phyloP scores from a whole-genome alignment of 2,888 invertebrate genomes.

The Disparrhopalites patrizii region DNA sequence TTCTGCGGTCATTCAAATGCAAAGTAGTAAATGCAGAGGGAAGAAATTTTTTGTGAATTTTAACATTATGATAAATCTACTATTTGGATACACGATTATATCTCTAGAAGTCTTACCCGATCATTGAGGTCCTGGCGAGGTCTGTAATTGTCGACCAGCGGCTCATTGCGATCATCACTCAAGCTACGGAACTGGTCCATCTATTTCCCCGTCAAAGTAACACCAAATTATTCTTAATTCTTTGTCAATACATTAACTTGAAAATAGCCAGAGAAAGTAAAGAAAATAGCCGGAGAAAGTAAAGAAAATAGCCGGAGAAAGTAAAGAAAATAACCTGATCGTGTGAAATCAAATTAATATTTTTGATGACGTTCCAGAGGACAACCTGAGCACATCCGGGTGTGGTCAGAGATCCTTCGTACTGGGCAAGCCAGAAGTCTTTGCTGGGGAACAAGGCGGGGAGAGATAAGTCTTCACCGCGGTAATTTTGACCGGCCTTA shows the following conservation, averaged over 20 bases:
- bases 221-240: too few species aligned
- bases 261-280: too few species aligned
- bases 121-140: background rate
- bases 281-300: too few species aligned
- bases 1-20: too few species aligned
- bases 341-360: background rate
- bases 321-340: conserved; percentile 1
- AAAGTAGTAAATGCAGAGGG: too few species aligned
- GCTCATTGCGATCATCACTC: background rate
- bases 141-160: conserved; percentile 14
- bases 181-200: background rate
- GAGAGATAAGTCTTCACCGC: background rate
- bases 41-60: too few species aligned
- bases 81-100: too few species aligned
- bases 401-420: conserved; percentile 12
- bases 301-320: too few species aligned
- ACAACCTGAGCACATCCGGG: conserved; percentile 9
- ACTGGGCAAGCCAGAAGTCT: background rate
- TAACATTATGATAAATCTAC: too few species aligned
- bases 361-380: conserved; percentile 9
- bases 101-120: conserved; percentile 7
- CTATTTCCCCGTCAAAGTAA: too few species aligned
- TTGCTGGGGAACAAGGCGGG: background rate
- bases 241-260: too few species aligned
- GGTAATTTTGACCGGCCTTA: background rate